Base-by-base conservation (phyloP, 2,113 vertebrate species). In the Pyrgilauda ruficollis region DNA sequence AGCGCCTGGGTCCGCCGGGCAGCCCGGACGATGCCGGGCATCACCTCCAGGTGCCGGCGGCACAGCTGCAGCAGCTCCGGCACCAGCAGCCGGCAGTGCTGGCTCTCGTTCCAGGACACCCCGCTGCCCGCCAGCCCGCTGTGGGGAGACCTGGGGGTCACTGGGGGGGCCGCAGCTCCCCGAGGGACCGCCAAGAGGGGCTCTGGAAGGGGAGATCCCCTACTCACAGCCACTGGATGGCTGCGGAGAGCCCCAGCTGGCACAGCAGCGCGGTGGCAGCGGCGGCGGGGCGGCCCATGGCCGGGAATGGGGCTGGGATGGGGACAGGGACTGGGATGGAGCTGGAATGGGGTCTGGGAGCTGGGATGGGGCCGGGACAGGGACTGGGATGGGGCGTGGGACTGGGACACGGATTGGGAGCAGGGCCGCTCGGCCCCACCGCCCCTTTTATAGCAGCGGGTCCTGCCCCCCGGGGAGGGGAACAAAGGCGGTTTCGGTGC, bases 181-280 rank as follows among this genome's bases (percentile, higher is more conserved):
- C 58, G 31, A 39, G 59, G 56, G 44, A 70, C 9, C 37, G 41
- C 69, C 47, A 0, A n/a, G 73, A 7, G 4, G 8, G 31, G 37
- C 2, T 5, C 1, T 20, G 46, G 20, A 9, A 5, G 43, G 56
- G n/a, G n/a, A 12, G 17, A 6, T 8, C 55, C 53, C 53, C 24
- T 53, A 97, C 98, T 98, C 94, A 98, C 98, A 98, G 97, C 98
- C 98, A 98, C 61, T 97, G 97, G 58, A 98, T 97, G 59, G 96
- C 98, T 6, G 56, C 47, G 9, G 80, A 70, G 35, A 95, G 63
- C 37, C 88, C 52, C 91, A 97, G 82, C 30, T 86, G 80, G 89
- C 89, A 79, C 84, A 91, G 79, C 91, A 96, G 46, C 26, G 37
- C 37, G 4, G 56, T 19, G 17, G 74, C 68, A 13, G 33, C 33